Evolutionary conservation across 2,888 invertebrate species (phyloP), one percentile per base, ranked within the genome.

Genomic region (Drosophila percnosoma): DNA sequence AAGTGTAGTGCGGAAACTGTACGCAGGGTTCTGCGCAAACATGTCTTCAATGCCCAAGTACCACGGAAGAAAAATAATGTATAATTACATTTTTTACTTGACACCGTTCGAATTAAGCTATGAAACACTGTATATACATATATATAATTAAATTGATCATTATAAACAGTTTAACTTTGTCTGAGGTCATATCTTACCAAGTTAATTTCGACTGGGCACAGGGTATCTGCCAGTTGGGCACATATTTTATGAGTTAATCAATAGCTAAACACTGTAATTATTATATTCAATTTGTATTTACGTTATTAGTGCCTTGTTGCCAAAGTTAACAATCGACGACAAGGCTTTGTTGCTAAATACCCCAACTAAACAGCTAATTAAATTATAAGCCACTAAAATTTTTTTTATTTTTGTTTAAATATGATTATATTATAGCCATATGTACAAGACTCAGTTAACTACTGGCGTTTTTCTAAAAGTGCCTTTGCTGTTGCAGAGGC

Each of bases 281-380:
- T 34, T 18, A 6, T 6, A 34, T 36, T 11, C 4, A 36, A 54
- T 10, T 34, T 10, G 29, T 31, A 15, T 58, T 24, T 24, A 53
- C 4, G 2, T 15, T 21, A 24, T 53, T 33, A 21, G n/a, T 4
- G 36, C 24, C 6, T 29, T 62, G 49, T 38, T 45, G n/a, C 36
- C 53, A 49, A 53, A 21, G 13, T 69, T 24, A 36, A 71, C 24
- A 15, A 55, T 62, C 64, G 55, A 40, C 59, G 29, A 36, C 48
- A 40, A 45, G 42, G 55, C 62, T 33, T 33, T 73, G 51, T 70
- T 73, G 70, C 74, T 49, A 52, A 67, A 59, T 42, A 64, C 58
- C 27, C 10, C 13, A 74, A 29, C 45, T 24, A 8, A 52, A 31
- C 27, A 52, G 33, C 3, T 24, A 45, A 33, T 24, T 24, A 27